Conservation (phyloP, 2,113 vertebrate genomes). For the Rhizomys pruinosus region DNA sequence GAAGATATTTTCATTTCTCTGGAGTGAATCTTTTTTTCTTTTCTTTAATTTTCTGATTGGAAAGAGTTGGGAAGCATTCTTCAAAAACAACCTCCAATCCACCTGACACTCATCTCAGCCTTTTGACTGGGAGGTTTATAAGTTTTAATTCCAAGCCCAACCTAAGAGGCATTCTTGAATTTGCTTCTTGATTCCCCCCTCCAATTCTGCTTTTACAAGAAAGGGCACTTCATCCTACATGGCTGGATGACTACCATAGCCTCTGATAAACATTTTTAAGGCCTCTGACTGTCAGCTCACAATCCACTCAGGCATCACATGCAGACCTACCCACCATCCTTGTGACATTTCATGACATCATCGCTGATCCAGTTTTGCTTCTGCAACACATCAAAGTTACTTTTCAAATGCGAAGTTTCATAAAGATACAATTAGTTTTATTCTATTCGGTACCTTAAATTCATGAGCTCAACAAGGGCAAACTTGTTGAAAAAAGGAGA, state of each 20-base stretch:
- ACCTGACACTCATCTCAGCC: neutral
- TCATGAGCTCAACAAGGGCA: neutral
- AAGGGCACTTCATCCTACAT: neutral
- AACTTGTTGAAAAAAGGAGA: constrained; percentile 18
- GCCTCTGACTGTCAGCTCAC: neutral
- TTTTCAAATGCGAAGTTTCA: constrained; percentile 10
- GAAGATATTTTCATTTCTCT: neutral
- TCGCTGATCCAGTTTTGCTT: neutral
- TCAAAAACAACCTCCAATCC: no score
- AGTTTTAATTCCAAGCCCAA: neutral
- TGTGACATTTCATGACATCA: neutral
- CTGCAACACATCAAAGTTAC: neutral
- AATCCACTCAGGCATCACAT: neutral
- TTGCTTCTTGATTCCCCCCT: neutral
- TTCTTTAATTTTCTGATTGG: neutral
- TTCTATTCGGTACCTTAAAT: neutral
- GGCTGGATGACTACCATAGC: neutral
- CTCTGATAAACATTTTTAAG: constrained; percentile 15
- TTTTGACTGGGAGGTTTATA: neutral
- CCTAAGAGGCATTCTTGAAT: neutral
- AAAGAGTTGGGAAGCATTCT: neutral
- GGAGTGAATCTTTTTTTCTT: neutral
- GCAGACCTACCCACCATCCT: neutral
- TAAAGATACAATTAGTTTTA: constrained; percentile 12
- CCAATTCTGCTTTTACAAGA: neutral